Conservation (phyloP, 64 coral and sea anemone genomes). For the Stichodactyla mertensii region DNA sequence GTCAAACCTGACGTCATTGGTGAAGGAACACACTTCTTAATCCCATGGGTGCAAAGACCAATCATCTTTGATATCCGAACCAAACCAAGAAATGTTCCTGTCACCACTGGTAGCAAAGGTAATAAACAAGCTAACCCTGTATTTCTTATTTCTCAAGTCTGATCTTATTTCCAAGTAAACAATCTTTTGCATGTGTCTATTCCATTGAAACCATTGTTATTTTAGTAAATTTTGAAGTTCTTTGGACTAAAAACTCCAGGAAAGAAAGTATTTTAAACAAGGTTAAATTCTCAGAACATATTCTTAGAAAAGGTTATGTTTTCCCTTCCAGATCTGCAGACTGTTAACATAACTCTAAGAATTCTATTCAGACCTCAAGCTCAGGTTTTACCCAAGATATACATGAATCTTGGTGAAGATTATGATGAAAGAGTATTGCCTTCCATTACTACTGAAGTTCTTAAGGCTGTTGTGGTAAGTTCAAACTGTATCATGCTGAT, state of each 20-base stretch:
- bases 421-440: constrained; percentile 98
- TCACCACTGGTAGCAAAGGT: constrained; percentile 99
- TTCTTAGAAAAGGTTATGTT: neutral
- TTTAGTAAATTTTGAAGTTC: no score
- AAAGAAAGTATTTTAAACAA: no score
- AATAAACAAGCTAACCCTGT: neutral
- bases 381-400: constrained; percentile 83
- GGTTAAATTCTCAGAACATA: neutral
- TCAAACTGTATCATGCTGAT: neutral
- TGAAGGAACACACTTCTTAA: constrained; percentile 97
- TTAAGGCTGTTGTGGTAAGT: constrained; percentile 98
- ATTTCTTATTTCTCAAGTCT: no score
- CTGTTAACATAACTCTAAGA: constrained; percentile 95
- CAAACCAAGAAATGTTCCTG: constrained; percentile 94
- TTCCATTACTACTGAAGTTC: constrained; percentile 93
- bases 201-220: no score
- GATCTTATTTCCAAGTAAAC: no score
- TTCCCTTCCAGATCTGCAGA: constrained; percentile 79
- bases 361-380: constrained; percentile 91
- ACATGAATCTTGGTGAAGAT: constrained; percentile 97
- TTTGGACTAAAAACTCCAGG: no score
- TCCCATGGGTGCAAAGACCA: constrained; percentile 97
- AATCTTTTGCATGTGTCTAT: no score
- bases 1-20: constrained; percentile 88
- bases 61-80: constrained; percentile 99